Evolutionary conservation across 1,140 invertebrate genomes (phyloP).

Genomic region (Lordiphosa stackelbergi): DNA sequence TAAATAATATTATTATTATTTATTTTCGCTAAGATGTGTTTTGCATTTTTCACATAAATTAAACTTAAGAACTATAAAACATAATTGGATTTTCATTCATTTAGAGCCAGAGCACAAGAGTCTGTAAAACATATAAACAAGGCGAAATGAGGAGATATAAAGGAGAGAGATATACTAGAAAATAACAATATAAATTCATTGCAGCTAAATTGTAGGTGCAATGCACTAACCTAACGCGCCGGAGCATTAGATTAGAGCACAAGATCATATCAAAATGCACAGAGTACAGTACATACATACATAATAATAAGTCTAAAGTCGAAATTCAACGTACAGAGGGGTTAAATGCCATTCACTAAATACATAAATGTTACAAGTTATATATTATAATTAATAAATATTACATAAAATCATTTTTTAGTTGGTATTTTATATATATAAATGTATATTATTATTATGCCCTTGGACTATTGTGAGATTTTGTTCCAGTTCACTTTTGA

Average conservation of each 20-base stretch:
- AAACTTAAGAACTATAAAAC: conserved; percentile 72
- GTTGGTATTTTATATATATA: conserved; percentile 40
- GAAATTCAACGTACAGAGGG: conserved; percentile 62
- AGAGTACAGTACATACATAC: conserved; percentile 29
- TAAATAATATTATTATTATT: conserved; percentile 44
- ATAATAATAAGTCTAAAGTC: conserved; percentile 57
- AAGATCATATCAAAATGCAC: conserved; percentile 27
- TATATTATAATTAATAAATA: conserved; percentile 46
- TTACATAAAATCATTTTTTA: conserved; percentile 51
- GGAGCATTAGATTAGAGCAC: too few species aligned
- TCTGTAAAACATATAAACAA: conserved; percentile 3
- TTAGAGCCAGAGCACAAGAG: conserved; percentile 49
- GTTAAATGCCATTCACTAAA: conserved; percentile 72
- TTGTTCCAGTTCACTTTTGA: conserved; percentile 22
- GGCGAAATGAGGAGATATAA: neutral
- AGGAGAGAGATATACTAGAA: conserved; percentile 13
- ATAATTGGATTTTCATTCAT: conserved; percentile 57
- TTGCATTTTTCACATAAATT: conserved; percentile 57
- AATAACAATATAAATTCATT: conserved; percentile 49
- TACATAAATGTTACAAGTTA: conserved; percentile 25
- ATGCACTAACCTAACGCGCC: conserved; percentile 24
- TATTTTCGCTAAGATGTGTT: conserved; percentile 31
- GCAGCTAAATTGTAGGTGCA: conserved; percentile 35
- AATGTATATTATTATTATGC: conserved; percentile 56
- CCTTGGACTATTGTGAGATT: conserved; percentile 17